Conservation (phyloP, 2,888 invertebrate genomes). For the Megastigmus dorsalis region DNA sequence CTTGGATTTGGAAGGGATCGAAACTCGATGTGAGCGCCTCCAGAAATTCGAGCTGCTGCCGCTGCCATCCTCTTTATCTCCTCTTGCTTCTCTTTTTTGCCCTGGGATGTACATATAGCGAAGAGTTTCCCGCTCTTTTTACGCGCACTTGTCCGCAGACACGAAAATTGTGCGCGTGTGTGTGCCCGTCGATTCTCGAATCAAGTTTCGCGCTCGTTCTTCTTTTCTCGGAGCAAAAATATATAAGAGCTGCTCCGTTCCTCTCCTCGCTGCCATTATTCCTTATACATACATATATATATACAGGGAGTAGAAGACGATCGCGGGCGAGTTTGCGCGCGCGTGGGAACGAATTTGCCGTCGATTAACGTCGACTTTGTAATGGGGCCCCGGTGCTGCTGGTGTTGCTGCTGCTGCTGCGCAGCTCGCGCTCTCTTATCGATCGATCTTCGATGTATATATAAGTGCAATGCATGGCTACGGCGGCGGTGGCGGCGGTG, state of each 20-base stretch:
- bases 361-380: conserved; percentile 38
- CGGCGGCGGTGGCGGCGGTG: no score
- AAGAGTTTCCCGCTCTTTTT: neutral
- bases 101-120: no score
- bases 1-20: conserved; percentile 41
- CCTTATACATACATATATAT: no score
- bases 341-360: conserved; percentile 36
- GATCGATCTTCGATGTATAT: conserved; percentile 34
- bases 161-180: no score
- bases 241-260: neutral
- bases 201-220: neutral
- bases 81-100: neutral
- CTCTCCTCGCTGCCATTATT: neutral
- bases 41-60: conserved; percentile 38
- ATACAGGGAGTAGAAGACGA: no score
- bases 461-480: neutral
- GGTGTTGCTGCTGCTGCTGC: no score
- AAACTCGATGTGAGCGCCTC: conserved; percentile 23
- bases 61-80: no score
- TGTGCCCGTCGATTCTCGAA: no score
- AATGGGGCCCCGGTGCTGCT: no score
- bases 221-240: neutral
- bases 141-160: neutral
- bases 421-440: conserved; percentile 9
- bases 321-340: neutral